Base-by-base conservation (phyloP, 2,797 vertebrate species). In the Thripadectes ignobilis region DNA sequence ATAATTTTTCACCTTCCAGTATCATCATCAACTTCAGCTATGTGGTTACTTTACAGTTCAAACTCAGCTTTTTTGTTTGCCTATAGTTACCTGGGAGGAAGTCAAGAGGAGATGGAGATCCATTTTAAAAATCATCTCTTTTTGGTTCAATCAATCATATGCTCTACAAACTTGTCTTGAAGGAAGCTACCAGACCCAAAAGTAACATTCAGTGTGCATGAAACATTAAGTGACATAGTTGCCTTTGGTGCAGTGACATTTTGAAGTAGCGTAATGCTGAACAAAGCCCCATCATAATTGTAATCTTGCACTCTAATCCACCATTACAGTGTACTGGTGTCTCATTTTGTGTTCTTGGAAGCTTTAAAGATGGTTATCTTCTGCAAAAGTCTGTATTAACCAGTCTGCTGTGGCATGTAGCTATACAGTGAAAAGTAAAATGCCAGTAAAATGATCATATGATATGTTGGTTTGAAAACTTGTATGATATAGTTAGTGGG, bases 251-350 rank as follows among this genome's bases (percentile, higher is more conserved):
- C 21, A 55, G 12, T 57, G 68, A 54, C 14, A 12, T 69, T 89
- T 39, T 69, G 41, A 72, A 72, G 43, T 5, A 68, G 14, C 10
- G 24, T 21, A 71, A n/a, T 30, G 38, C 29, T 61, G 45, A 59
- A 71, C 18, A 48, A 75, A 88, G 10, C 29, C 24, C 6, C 2
- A 1, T 32, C 7, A 16, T 63, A 8, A 2, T 14, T 26, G 30
- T 14, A 21, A 2, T 65, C 38, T 49, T 49, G 39, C 18, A 18
- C 0, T 0, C 15, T 73, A 66, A 46, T 32, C 13, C 49, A 30
- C 18, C 2, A 0, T 48, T 52, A 14, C 0, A 3, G 8, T 51
- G 7, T 65, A 45, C 68, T 39, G 30, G 20, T 39, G 8, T 21
- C 29, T 78, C 36, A 5, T 22, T 43, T 80, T 24, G 4, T 41